Evolutionary conservation across 2,888 invertebrate species (phyloP).

Genomic region (Hydrotaea cyrtoneurina): DNA sequence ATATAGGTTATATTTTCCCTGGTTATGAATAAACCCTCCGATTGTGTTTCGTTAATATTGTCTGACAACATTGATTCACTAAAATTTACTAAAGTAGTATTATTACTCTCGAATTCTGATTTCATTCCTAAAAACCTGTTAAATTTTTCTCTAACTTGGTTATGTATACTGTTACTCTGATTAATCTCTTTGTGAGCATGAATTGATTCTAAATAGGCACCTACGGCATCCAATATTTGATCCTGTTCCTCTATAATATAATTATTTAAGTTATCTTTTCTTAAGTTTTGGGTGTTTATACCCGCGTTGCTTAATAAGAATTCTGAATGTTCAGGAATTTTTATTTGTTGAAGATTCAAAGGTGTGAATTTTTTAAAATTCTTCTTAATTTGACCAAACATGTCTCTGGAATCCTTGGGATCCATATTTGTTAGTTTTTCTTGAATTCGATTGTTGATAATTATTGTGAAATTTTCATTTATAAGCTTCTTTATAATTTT

Average conservation of each 20-base stretch:
- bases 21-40: neutral
- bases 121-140: neutral
- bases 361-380: conserved; percentile 24
- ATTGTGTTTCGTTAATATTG: neutral
- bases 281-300: neutral
- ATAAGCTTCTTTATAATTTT: conserved; percentile 6
- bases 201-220: neutral
- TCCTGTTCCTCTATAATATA: neutral
- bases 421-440: conserved; percentile 16
- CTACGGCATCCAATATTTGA: neutral
- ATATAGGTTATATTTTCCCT: neutral
- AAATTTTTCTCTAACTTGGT: neutral
- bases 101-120: neutral
- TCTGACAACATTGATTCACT: neutral
- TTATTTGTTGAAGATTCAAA: conserved; percentile 5
- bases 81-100: neutral
- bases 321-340: neutral
- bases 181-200: neutral
- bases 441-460: neutral
- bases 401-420: conserved; percentile 1
- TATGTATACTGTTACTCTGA: neutral
- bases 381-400: conserved; percentile 22
- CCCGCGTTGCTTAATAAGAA: neutral
- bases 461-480: neutral
- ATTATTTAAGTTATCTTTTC: neutral